A percentile compares a stretch with the other conserved stretches of the same genome.
phyloP scores from a whole-genome alignment of 2,113 vertebrate genomes.

The Anser cygnoides region DNA sequence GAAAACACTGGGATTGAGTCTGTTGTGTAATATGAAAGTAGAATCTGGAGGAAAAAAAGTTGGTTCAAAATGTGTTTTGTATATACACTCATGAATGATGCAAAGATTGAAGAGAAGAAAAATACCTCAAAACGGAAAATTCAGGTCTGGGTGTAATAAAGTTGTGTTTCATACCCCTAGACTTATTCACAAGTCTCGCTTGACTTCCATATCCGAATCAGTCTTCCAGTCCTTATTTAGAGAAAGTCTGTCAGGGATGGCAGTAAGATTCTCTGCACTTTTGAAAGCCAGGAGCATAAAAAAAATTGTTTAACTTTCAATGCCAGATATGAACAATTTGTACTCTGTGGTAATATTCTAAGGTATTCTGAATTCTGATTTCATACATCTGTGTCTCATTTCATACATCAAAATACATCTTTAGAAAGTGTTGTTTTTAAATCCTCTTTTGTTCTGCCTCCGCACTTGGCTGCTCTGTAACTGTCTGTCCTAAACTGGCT shows the following conservation, averaged over 20 bases:
- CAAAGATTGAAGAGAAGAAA: background rate
- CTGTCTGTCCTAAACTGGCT: background rate
- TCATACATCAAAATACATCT: background rate
- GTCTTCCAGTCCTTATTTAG: background rate
- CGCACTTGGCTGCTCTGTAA: background rate
- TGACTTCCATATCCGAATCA: background rate
- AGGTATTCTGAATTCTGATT: conserved; percentile 1
- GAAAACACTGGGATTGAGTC: background rate
- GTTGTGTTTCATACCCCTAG: background rate
- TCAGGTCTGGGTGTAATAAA: background rate
- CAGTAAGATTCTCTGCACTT: background rate
- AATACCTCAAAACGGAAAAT: background rate
- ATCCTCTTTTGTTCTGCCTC: background rate
- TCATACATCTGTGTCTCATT: background rate
- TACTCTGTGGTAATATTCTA: background rate
- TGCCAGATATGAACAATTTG: background rate
- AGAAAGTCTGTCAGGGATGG: background rate
- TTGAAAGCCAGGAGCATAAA: background rate
- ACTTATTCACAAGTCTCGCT: background rate
- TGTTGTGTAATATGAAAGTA: background rate
- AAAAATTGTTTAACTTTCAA: background rate
- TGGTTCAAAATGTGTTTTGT: background rate
- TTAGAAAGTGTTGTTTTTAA: conserved; percentile 10
- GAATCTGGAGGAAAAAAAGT: background rate
- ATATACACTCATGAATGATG: background rate